Percentiles rank a stretch among this genome's conserved stretches.
Evolutionary conservation across 1,140 invertebrate genomes (phyloP).

Genomic region (Lepidurus apus): DNA sequence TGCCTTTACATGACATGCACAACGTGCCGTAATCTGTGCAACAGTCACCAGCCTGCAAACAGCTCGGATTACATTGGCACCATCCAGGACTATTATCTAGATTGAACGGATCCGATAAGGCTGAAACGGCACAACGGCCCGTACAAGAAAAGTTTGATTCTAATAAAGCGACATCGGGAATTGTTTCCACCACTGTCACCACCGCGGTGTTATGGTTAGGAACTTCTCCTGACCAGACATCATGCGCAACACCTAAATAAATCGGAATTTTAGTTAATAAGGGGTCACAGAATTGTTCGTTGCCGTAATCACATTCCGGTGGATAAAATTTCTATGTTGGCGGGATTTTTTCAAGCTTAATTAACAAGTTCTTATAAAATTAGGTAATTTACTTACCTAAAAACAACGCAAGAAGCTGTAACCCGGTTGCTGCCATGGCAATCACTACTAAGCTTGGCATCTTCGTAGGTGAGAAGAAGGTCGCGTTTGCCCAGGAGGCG

Average conservation of each 20-base stretch:
- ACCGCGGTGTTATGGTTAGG: neutral
- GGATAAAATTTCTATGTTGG: too few species aligned
- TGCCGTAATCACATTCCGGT: too few species aligned
- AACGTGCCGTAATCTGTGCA: slow-evolving; percentile 1
- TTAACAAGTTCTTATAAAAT: too few species aligned
- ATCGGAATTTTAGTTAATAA: neutral
- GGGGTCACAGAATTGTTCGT: neutral
- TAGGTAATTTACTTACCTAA: neutral
- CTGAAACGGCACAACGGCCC: neutral
- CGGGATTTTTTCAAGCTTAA: too few species aligned
- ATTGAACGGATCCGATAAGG: slow-evolving; percentile 2
- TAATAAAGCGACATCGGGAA: neutral
- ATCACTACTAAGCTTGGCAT: slow-evolving; percentile 4
- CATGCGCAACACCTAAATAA: slow-evolving; percentile 3
- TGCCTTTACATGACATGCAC: neutral
- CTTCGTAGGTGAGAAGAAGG: neutral
- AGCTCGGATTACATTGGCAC: slow-evolving; percentile 1
- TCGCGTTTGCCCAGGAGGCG: neutral
- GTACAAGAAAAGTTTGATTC: neutral
- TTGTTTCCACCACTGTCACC: neutral
- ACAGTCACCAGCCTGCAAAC: slow-evolving; percentile 1
- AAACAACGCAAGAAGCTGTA: neutral
- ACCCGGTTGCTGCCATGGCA: neutral
- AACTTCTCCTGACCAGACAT: slow-evolving; percentile 12
- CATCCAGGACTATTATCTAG: neutral